A percentile compares a stretch with the other conserved stretches of the same genome.
Conservation (phyloP, 2,113 vertebrate species). For the Romanogobio albipinnatus region DNA sequence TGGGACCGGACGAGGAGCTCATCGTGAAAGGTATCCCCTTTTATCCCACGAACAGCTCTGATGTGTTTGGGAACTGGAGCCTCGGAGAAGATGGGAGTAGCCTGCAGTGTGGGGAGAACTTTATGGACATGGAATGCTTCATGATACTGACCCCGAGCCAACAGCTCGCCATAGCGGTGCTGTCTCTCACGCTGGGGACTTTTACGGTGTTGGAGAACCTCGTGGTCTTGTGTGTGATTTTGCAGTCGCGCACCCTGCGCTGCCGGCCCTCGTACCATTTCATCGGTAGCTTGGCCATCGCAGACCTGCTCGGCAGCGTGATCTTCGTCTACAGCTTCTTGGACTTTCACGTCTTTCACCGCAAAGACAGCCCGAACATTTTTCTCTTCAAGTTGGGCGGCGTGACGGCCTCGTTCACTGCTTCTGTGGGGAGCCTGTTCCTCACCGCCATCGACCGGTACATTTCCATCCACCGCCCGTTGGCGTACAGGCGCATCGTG, state of each 20-base stretch:
- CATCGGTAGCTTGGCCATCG: slow-evolving; percentile 95
- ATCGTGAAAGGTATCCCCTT: slow-evolving; percentile 83
- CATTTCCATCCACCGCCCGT: slow-evolving; percentile 95
- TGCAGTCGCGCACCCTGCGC: slow-evolving; percentile 93
- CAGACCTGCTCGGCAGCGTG: slow-evolving; percentile 94
- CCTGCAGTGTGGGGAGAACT: slow-evolving; percentile 97
- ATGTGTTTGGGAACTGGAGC: slow-evolving; percentile 89
- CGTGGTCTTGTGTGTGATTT: slow-evolving; percentile 92
- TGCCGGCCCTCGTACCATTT: slow-evolving; percentile 98
- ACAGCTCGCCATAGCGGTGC: slow-evolving; percentile 92
- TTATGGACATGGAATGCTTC: slow-evolving; percentile 99
- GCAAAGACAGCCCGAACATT: slow-evolving; percentile 94
- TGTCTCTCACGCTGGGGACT: slow-evolving; percentile 94
- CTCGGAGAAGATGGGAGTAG: slow-evolving; percentile 86
- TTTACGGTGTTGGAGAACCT: slow-evolving; percentile 98
- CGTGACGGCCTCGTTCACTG: slow-evolving; percentile 96
- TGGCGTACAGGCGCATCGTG: slow-evolving; percentile 96
- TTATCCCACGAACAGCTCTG: slow-evolving; percentile 88
- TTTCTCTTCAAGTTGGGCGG: slow-evolving; percentile 98
- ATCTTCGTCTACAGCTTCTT: slow-evolving; percentile 99
- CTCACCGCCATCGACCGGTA: slow-evolving; percentile 98
- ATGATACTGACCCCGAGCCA: slow-evolving; percentile 98
- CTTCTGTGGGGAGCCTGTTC: slow-evolving; percentile 96
- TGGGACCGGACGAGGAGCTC: slow-evolving; percentile 86
- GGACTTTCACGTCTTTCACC: slow-evolving; percentile 98